Conservation (phyloP, 2,888 invertebrate species). For the Macroteleia sp. region DNA sequence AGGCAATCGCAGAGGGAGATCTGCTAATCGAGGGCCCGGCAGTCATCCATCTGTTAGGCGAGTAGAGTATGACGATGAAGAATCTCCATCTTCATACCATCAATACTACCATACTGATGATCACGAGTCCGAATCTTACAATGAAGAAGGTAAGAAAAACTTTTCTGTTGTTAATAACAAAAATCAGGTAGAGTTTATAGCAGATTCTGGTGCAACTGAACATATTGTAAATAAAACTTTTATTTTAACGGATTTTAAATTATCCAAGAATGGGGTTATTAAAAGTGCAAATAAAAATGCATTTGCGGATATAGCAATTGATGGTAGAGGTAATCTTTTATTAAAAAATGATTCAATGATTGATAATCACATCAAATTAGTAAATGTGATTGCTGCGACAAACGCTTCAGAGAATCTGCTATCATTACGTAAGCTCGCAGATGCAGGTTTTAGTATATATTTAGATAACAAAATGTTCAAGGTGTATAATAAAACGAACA, state of each 20-base stretch:
- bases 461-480: constrained; percentile 33
- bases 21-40: too few species aligned
- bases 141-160: background rate
- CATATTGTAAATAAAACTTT: constrained; percentile 28
- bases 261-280: constrained; percentile 42
- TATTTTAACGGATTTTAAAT: constrained; percentile 19
- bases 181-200: constrained; percentile 52
- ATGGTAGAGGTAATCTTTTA: constrained; percentile 65
- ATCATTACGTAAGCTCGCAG: constrained; percentile 63
- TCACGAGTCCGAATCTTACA: background rate
- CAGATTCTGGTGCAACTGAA: constrained; percentile 65
- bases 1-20: too few species aligned
- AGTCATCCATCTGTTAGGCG: too few species aligned
- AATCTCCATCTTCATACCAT: too few species aligned
- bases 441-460: constrained; percentile 29
- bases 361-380: constrained; percentile 49
- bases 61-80: too few species aligned
- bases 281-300: constrained; percentile 64
- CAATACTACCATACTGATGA: background rate
- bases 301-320: constrained; percentile 63
- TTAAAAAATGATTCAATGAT: constrained; percentile 40
- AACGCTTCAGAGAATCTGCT: constrained; percentile 66
- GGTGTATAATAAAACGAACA: constrained; percentile 45
- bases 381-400: constrained; percentile 62
- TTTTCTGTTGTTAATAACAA: too few species aligned